These are phyloP conservation scores for Pseudomugil gertrudae DNA, from an alignment of 2,797 vertebrate genomes.

Conservation along the genomic window DNA sequence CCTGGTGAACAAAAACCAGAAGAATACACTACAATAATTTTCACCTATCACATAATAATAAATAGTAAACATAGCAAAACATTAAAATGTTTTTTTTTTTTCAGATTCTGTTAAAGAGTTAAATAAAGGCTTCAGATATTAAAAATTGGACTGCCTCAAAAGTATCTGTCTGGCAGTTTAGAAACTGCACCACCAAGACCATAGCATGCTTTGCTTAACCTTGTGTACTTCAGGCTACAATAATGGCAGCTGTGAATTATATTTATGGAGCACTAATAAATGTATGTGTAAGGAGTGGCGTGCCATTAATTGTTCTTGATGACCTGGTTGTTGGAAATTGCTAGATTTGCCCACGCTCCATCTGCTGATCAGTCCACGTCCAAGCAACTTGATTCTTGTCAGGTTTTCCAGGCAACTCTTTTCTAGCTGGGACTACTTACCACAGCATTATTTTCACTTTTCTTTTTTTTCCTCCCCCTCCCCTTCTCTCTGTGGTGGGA, in stretches of 20 bases:
- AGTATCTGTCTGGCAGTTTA: background rate
- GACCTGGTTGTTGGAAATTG: conserved; percentile 59
- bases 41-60: no score
- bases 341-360: conserved; percentile 64
- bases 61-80: no score
- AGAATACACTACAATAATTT: no score
- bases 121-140: no score
- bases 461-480: conserved; percentile 32
- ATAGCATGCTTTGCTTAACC: background rate
- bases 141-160: no score
- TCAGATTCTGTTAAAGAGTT: no score
- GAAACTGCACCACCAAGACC: background rate
- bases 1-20: no score
- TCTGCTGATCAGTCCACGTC: conserved; percentile 59
- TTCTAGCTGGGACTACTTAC: conserved; percentile 81
- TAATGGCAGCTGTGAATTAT: conserved; percentile 19
- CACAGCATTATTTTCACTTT: conserved; percentile 80
- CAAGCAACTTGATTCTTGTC: conserved; percentile 48
- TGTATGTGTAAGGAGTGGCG: conserved; percentile 12
- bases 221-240: background rate
- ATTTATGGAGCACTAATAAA: background rate
- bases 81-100: no score
- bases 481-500: conserved; percentile 73
- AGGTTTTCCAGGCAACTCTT: conserved; percentile 65
- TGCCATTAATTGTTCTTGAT: conserved; percentile 19